Base-by-base conservation (phyloP, 2,797 vertebrate genomes). In the Heliangelus exortis region DNA sequence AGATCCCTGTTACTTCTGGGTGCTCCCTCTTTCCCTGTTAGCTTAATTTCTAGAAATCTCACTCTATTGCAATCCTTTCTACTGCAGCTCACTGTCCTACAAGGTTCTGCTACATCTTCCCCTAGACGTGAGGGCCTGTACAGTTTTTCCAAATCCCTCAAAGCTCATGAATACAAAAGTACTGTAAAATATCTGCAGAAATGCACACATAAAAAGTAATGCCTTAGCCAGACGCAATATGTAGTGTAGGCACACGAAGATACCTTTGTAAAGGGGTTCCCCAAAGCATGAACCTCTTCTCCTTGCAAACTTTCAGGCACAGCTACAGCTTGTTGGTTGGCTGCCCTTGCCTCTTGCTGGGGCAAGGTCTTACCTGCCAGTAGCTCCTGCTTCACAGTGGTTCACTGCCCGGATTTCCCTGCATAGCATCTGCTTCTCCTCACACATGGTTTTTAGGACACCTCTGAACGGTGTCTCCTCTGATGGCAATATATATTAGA, bases 161-260 rank as follows among this genome's bases (percentile, higher is more conserved):
- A 29, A 58, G 43, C 25, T 73, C 50, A 48, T 29, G 41, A 68
- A 48, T 8, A 80, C 28, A 61, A 31, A 71, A 57, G 12, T 86
- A 7, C 45, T 5, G 5, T 36, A 75, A 87, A 33, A 14, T 9
- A 45, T 15, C 48, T 55, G 12, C 78, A 66, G 78, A 81, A 75
- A 54, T 14, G 10, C 10, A 62, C 23, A 12, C 43, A 62, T 22
- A 33, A 67, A 81, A 84, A 62, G 6, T 28, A 69, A 26, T 9
- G 25, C 21, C 26, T 34, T 67, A 53, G 5, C 20, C 48, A 87
- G 33, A 18, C 2, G 7, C 4, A 3, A 5, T 29, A 51, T 8
- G 18, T 71, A 10, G 2, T 33, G 28, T 39, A 47, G 31, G 16
- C 0, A 0, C 50, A n/a, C 23, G n/a, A 62, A 81, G 11, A 22